Conservation (phyloP, 2,888 invertebrate species). For the Syritta pipiens region DNA sequence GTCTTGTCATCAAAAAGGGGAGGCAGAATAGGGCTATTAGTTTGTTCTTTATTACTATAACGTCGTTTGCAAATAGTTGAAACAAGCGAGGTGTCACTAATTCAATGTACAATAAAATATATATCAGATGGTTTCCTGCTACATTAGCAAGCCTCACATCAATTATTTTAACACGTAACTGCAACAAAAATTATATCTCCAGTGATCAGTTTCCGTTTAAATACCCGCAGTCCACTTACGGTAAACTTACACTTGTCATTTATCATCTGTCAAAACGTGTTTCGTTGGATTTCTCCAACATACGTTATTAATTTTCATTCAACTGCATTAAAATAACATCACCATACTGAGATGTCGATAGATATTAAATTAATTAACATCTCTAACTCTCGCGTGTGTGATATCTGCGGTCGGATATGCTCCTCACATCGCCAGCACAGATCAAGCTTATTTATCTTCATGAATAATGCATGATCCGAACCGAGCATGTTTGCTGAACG, state of each 20-base stretch:
- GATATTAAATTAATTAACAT: conserved; percentile 64
- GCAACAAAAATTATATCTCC: too few relatives aligned
- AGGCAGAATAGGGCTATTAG: too few relatives aligned
- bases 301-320: conserved; percentile 34
- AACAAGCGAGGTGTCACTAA: too few relatives aligned
- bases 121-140: too few relatives aligned
- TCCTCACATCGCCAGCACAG: conserved; percentile 6
- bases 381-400: background rate
- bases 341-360: conserved; percentile 54
- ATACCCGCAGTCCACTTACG: too few relatives aligned
- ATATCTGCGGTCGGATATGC: conserved; percentile 15
- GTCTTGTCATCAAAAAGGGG: too few relatives aligned
- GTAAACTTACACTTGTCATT: conserved; percentile 50
- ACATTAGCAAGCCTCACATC: too few relatives aligned
- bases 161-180: too few relatives aligned
- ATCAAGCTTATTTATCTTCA: conserved; percentile 35
- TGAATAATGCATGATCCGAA: conserved; percentile 55
- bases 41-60: too few relatives aligned
- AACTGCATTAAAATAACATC: conserved; percentile 63
- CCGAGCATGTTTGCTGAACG: conserved; percentile 36
- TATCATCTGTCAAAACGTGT: conserved; percentile 57
- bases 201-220: too few relatives aligned
- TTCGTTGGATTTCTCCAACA: conserved; percentile 50
- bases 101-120: too few relatives aligned
- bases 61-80: too few relatives aligned